phyloP scores from a whole-genome alignment of 92 coral and sea anemone species.

The Palythoa caribaeorum region DNA sequence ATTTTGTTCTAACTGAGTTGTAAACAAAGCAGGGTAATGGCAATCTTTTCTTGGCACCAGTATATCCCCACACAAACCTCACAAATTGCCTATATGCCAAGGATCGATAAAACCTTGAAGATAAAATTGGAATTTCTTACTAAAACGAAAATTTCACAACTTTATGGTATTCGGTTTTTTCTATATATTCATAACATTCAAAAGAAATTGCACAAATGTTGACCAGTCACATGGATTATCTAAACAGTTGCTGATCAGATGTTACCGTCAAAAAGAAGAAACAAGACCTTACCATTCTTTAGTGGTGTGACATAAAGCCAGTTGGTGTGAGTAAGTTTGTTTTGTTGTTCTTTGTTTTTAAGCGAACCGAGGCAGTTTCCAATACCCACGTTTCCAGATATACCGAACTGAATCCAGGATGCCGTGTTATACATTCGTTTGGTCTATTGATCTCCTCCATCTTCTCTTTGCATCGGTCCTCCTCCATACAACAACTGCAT shows the following conservation, averaged over 20 bases:
- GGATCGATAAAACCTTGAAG: conserved; percentile 51
- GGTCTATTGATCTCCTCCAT: conserved; percentile 41
- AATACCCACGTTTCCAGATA: conserved; percentile 71
- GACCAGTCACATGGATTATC: not conserved
- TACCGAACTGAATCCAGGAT: conserved; percentile 67
- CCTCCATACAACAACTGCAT: conserved; percentile 56
- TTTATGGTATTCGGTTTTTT: not conserved
- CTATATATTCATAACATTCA: not conserved
- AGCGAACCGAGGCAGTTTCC: conserved; percentile 61
- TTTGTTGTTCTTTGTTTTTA: conserved; percentile 57
- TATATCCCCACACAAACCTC: conserved; percentile 54
- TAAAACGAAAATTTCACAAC: not conserved
- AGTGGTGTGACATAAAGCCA: conserved; percentile 42
- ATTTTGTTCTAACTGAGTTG: conserved; percentile 23
- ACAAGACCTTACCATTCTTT: conserved; percentile 49
- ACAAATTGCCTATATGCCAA: conserved; percentile 66
- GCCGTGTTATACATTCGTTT: conserved; percentile 48
- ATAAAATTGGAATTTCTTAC: not conserved
- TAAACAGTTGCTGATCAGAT: not conserved
- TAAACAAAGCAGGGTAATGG: conserved; percentile 65
- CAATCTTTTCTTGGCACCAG: conserved; percentile 38
- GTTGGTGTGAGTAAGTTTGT: conserved; percentile 34
- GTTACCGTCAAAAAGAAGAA: not conserved
- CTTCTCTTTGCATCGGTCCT: conserved; percentile 40
- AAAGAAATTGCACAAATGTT: not conserved